Evolutionary conservation across 2,797 vertebrate species (phyloP), one percentile per base, ranked within the genome.

Genomic region (Rhinella marina): DNA sequence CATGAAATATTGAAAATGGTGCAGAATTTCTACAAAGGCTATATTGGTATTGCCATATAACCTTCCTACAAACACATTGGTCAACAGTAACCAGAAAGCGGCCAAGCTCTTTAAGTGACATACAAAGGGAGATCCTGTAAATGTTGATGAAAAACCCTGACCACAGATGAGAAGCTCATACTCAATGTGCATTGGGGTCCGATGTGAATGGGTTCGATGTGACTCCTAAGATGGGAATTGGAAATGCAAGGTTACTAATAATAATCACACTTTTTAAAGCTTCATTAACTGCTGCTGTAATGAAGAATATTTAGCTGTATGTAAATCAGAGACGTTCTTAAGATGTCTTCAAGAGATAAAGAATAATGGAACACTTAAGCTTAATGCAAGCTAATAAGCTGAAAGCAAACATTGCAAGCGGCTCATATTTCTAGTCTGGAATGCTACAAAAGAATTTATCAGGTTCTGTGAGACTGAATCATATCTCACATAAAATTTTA

Each of bases 381-480:
- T 50, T 75, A 75, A 75, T 75, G 72, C 41, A 75, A 50, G 41
- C 72, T 50, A 75, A 75, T 75, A 75, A 75, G 72, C 21, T n/a
- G 72, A 75, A 75, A 75, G 50, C 72, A 75, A 75, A 75, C 41
- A 75, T 12, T 75, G 11, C 72, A 23, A 75, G 23, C 27, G 32
- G 13, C 6, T 70, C 66, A 70, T 27, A 68, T 68, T 68, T 68
- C 25, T 68, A 68, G 25, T 5, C 29, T 23, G n/a, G 66, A 29
- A 29, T 48, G 41, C 21, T 75, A 50, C 72, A 75, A 75, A 50
- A 21, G 3, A 50, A 75, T 50, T 50, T 23, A 23, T 75, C 32
- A 9, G 13, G 23, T 75, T 75, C 72, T 50, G 72, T 50, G 10
- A 75, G 21, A 50, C 8, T 75, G 41, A 50, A 75, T 48, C 19